Base-by-base conservation (phyloP, 2,888 invertebrate genomes). In the Mythimna vitellina region DNA sequence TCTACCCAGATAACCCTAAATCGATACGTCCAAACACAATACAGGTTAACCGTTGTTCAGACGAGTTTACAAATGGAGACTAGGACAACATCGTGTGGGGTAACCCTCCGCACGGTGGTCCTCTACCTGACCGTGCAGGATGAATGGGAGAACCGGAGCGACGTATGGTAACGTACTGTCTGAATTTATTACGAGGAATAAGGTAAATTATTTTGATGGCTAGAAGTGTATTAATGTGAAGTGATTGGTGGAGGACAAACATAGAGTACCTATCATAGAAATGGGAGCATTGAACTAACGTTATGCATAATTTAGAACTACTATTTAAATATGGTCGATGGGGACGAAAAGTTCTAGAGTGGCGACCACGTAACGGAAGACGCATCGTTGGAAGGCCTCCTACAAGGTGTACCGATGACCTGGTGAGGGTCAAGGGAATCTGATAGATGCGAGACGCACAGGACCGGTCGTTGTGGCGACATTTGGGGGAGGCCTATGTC, bases 11-110 rank as follows among this genome's bases (percentile, higher is more conserved):
- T 81, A 75, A 75, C 70, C 64, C n/a, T 60, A 58, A 81, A 83
- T 76, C 73, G 76, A 85, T 69, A 73, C 63, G 65, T 66, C 62
- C 51, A 53, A 70, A 73, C 83, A 78, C 71, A 66, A 80, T 74
- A 70, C 63, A 65, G 78, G 78, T 80, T 70, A 76, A 73, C 71
- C 58, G 73, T 69, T 66, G 73, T 57, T 17, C n/a, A 60, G 70
- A 81, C 78, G 67, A 70, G 84, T 83, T 83, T 76, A 77, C 67
- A 74, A 84, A 78, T 76, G 71, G 65, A 61, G 62, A 62, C 70
- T 78, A 65, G 66, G 38, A 46, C 66, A 73, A 65, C 80, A 58
- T 74, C 80, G 80, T 80, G 80, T 80, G 80, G 54, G 80, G 80
- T 80, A 56, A 22, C 67, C 79, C 64, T 61, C 20, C 25, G 60